Evolutionary conservation across 2,888 invertebrate genomes (phyloP).

Genomic region (Latheticus oryzae): DNA sequence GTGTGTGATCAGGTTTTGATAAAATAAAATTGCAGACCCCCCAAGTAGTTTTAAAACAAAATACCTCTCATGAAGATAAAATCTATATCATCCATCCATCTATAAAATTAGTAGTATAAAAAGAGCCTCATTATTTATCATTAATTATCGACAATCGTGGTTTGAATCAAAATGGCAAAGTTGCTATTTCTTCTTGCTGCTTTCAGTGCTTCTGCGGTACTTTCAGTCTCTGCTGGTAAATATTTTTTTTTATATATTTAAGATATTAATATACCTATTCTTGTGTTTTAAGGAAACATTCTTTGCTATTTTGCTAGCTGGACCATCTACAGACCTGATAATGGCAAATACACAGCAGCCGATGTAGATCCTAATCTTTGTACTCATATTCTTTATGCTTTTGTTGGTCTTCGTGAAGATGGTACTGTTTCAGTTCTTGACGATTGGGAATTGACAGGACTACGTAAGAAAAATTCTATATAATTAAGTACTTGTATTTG

Average conservation of each 20-base stretch:
- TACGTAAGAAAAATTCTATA: background rate
- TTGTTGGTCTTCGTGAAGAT: slow-evolving; percentile 72
- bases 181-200: slow-evolving; percentile 1
- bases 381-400: slow-evolving; percentile 81
- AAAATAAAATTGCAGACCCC: too few species aligned
- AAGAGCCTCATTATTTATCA: too few species aligned
- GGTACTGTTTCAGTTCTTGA: slow-evolving; percentile 72
- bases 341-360: slow-evolving; percentile 75
- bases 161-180: slow-evolving; percentile 1
- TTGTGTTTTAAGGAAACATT: slow-evolving; percentile 33
- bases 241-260: too few species aligned
- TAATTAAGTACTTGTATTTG: too few species aligned
- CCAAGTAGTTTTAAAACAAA: too few species aligned
- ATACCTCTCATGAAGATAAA: too few species aligned
- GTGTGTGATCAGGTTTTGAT: too few species aligned
- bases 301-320: slow-evolving; percentile 39
- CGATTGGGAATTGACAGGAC: slow-evolving; percentile 38
- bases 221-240: slow-evolving; percentile 15
- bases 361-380: slow-evolving; percentile 77
- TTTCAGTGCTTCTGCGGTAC: slow-evolving; percentile 7
- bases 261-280: too few species aligned
- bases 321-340: slow-evolving; percentile 63
- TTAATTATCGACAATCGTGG: too few species aligned
- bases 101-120: too few species aligned
- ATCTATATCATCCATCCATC: too few species aligned